Conservation (phyloP, 2,888 invertebrate species). For the Trissolcus brochymenae region DNA sequence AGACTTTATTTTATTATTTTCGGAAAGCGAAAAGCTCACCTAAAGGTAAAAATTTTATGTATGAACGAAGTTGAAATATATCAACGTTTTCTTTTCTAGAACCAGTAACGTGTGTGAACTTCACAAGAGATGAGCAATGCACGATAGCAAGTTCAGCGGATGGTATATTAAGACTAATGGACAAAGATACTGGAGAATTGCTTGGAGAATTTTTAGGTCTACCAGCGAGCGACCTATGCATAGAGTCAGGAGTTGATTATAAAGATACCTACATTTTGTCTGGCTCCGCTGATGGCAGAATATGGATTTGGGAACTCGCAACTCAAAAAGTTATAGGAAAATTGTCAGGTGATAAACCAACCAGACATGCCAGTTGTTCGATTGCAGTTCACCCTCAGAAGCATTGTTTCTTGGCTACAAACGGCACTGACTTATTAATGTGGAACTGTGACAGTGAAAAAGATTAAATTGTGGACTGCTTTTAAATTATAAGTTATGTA, state of each 20-base stretch:
- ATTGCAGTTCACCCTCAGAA: constrained; percentile 88
- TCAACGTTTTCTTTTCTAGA: constrained; percentile 75
- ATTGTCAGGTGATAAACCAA: constrained; percentile 72
- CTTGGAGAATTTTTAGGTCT: constrained; percentile 90
- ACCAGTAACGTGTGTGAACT: constrained; percentile 87
- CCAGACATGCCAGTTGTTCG: constrained; percentile 78
- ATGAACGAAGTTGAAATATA: not conserved
- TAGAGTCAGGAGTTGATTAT: constrained; percentile 90
- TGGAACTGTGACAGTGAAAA: constrained; percentile 77
- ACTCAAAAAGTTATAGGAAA: constrained; percentile 80
- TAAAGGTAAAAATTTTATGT: too few relatives aligned
- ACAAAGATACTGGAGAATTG: constrained; percentile 89
- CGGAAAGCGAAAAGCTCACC: too few relatives aligned
- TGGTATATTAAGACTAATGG: constrained; percentile 88
- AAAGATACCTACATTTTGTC: constrained; percentile 92
- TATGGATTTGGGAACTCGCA: constrained; percentile 94
- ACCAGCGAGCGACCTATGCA: constrained; percentile 86
- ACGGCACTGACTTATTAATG: constrained; percentile 83
- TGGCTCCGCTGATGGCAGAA: constrained; percentile 91
- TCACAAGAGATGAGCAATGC: constrained; percentile 96
- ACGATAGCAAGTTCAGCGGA: constrained; percentile 90
- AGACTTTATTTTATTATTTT: too few relatives aligned
- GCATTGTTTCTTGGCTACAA: constrained; percentile 84
- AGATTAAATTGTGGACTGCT: constrained; percentile 5
- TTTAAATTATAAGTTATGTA: too few relatives aligned